Percentiles rank a stretch among this genome's conserved stretches.
phyloP scores from a whole-genome alignment of 2,888 invertebrate genomes.

The Philaethria dido region DNA sequence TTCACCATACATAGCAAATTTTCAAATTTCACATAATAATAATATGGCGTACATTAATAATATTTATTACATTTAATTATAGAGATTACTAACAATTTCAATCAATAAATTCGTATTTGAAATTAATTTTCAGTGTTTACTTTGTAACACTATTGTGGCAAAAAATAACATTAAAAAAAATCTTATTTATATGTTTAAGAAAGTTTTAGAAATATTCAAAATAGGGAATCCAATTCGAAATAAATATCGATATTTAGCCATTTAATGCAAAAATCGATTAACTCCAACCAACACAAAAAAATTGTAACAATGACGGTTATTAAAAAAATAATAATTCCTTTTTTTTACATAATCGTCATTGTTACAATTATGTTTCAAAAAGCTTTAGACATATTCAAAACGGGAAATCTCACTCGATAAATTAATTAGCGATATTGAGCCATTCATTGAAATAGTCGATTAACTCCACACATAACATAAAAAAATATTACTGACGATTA shows the following conservation, averaged over 20 bases:
- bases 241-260: not conserved
- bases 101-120: constrained; percentile 16
- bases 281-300: too few species aligned
- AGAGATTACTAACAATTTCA: constrained; percentile 5
- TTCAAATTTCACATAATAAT: not conserved
- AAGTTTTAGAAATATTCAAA: not conserved
- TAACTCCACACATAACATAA: too few species aligned
- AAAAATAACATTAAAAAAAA: not conserved
- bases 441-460: too few species aligned
- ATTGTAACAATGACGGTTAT: too few species aligned
- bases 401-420: too few species aligned
- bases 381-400: too few species aligned
- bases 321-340: too few species aligned
- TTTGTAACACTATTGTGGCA: constrained; percentile 5
- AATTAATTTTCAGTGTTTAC: constrained; percentile 3
- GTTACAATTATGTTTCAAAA: too few species aligned
- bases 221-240: not conserved
- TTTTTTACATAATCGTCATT: too few species aligned
- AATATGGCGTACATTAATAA: not conserved
- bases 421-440: too few species aligned
- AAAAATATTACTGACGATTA: too few species aligned
- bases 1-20: constrained; percentile 3
- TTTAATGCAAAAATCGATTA: too few species aligned
- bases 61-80: not conserved
- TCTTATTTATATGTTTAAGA: not conserved